Evolutionary conservation across 2,888 invertebrate genomes (phyloP).

Genomic region (Melanotus villosus): DNA sequence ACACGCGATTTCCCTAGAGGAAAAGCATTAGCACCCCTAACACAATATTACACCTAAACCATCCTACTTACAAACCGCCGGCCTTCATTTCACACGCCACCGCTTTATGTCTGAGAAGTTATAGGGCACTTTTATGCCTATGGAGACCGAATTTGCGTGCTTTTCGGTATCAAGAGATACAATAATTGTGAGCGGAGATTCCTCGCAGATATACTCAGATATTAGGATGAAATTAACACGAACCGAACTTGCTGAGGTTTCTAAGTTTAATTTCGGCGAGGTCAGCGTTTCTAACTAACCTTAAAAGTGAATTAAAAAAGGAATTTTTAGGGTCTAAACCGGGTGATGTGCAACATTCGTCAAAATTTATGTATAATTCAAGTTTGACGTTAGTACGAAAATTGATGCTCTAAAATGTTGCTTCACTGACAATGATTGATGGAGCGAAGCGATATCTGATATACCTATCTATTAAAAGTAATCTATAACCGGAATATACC

Average conservation of each 20-base stretch:
- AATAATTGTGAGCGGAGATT: slow-evolving; percentile 7
- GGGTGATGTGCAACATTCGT: slow-evolving; percentile 24
- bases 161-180: slow-evolving; percentile 14
- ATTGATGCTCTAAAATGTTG: slow-evolving; percentile 39
- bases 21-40: slow-evolving; percentile 60
- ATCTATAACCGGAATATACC: slow-evolving; percentile 22
- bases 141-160: slow-evolving; percentile 23
- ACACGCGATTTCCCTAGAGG: slow-evolving; percentile 59
- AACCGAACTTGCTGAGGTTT: background rate
- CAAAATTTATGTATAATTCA: slow-evolving; percentile 31
- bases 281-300: no score
- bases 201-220: background rate
- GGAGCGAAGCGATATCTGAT: slow-evolving; percentile 22
- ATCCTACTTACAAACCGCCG: slow-evolving; percentile 57
- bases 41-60: slow-evolving; percentile 60
- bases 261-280: background rate
- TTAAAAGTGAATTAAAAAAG: no score
- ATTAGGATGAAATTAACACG: background rate
- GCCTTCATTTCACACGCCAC: slow-evolving; percentile 49
- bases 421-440: slow-evolving; percentile 40
- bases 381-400: slow-evolving; percentile 33
- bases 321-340: background rate
- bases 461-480: slow-evolving; percentile 31
- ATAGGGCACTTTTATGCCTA: slow-evolving; percentile 25
- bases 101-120: slow-evolving; percentile 37